Evolutionary conservation across 2,113 vertebrate species (phyloP).

Genomic region (Rhea pennata): DNA sequence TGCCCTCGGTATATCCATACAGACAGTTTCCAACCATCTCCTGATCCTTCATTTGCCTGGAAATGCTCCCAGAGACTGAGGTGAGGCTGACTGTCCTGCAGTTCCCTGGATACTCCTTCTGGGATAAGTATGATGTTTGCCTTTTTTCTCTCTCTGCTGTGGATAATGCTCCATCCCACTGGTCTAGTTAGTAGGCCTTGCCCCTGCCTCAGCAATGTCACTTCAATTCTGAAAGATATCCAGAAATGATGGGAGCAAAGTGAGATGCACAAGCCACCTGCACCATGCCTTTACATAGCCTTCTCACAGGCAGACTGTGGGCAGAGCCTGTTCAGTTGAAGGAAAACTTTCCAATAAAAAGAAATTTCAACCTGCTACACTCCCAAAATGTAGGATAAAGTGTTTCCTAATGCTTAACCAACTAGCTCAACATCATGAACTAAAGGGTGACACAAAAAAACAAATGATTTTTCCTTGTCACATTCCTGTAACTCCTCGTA

Average conservation of each 20-base stretch:
- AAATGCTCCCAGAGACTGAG: neutral
- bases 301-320: accelerated
- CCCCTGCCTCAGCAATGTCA: neutral
- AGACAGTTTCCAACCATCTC: neutral
- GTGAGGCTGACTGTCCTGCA: neutral
- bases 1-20: neutral
- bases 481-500: neutral
- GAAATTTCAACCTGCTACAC: neutral
- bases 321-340: neutral
- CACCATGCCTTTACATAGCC: neutral
- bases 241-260: neutral
- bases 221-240: neutral
- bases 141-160: neutral
- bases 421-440: neutral
- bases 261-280: accelerated
- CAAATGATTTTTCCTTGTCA: neutral
- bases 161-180: neutral
- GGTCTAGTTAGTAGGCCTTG: neutral
- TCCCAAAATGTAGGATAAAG: neutral
- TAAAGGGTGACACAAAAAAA: neutral
- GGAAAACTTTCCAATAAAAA: neutral
- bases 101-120: neutral
- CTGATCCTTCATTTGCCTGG: neutral
- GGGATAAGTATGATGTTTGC: neutral
- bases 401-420: accelerated